Base-by-base conservation (phyloP, 2,888 invertebrate species). In the Dascillus cervinus region DNA sequence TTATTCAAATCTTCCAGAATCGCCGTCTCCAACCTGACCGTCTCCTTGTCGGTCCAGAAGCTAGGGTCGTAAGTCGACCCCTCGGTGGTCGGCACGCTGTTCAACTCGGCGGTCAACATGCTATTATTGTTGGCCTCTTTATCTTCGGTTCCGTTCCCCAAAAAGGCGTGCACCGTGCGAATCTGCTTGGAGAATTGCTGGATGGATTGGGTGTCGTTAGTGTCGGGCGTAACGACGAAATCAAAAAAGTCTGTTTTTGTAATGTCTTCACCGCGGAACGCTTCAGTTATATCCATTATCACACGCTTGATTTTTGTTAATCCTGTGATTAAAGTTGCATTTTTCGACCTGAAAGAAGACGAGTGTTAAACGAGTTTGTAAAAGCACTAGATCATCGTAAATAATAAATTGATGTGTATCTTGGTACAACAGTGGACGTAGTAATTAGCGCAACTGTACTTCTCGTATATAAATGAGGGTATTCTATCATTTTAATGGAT, bases 171-270 rank as follows among this genome's bases (percentile, higher is more conserved):
- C 41, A 78, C 76, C 42, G 73, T 74, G 44, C 77, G 73, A 75
- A 78, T 77, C 59, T 77, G 77, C 60, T 77, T 74, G 56, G 75
- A 73, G 60, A 76, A 77, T 56, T 78, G 78, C 21, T 70, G 64
- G 34, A 69, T 63, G 24, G 64, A 62, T 14, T 71, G 70, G 26
- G 77, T 74, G 64, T 80, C 79, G 56, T 75, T 77, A 55, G 82
- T 74, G 53, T 82, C 83, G 37, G 85, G 83, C 25, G 84, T 82
- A 30, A 85, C 84, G 41, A 87, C 87, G 67, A 87, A 86, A 68
- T 88, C 87, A 68, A 88, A 88, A 71, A 87, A 87, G 69, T 87
- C 87, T 49, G 86, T 82, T 69, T 87, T 86, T 53, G 83, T 79
- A 66, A 87, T 72, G 70, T 87, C 86, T 66, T 85, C 83, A 62